phyloP scores from a whole-genome alignment of 2,797 vertebrate species.

The Cebuella pygmaea region DNA sequence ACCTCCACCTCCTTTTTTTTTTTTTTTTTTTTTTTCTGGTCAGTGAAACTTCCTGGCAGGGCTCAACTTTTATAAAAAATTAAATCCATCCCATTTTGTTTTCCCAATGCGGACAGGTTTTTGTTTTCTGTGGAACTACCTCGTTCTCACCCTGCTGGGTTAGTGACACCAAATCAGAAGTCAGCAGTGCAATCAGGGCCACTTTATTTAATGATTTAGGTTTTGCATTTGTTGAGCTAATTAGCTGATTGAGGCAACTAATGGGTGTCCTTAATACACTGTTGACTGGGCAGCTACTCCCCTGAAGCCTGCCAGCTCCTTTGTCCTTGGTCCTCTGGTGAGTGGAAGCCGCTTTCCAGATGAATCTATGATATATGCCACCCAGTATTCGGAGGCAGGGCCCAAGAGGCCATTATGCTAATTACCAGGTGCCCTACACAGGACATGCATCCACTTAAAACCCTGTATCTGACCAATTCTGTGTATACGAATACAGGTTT shows the following conservation, averaged over 20 bases:
- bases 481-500: background rate
- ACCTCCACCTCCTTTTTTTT: background rate
- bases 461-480: background rate
- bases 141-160: slow-evolving; percentile 59
- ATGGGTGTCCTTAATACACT: slow-evolving; percentile 77
- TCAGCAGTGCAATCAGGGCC: slow-evolving; percentile 55
- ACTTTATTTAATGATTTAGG: slow-evolving; percentile 80
- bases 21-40: background rate
- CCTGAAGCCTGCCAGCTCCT: slow-evolving; percentile 76
- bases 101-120: background rate
- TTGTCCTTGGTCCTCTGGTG: slow-evolving; percentile 66
- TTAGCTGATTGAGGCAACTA: slow-evolving; percentile 85
- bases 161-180: slow-evolving; percentile 74
- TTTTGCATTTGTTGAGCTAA: slow-evolving; percentile 84
- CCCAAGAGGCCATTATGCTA: background rate
- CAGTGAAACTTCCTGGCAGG: slow-evolving; percentile 51
- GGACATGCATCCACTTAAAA: background rate
- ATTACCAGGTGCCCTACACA: slow-evolving; percentile 18
- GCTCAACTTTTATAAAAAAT: slow-evolving; percentile 61
- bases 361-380: background rate
- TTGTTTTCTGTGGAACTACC: slow-evolving; percentile 25
- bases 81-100: background rate
- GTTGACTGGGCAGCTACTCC: slow-evolving; percentile 79
- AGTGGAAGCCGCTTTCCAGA: background rate
- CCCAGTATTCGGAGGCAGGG: background rate